These are phyloP conservation scores for Cetonia aurata DNA, from an alignment of 2,888 invertebrate species.

Conservation along the genomic window DNA sequence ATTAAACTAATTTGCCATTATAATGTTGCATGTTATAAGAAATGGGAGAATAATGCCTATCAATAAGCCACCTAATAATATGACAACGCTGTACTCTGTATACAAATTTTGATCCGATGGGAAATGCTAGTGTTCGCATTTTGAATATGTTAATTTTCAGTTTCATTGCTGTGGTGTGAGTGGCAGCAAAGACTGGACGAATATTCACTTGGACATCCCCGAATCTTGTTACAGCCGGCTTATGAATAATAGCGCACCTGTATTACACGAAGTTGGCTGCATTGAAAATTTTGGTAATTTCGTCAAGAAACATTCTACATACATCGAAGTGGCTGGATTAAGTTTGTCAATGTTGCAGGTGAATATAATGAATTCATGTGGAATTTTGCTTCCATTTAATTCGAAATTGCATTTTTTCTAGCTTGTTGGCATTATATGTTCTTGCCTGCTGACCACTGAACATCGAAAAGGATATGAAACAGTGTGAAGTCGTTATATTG, in stretches of 20 bases:
- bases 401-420: slow-evolving; percentile 61
- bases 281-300: slow-evolving; percentile 72
- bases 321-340: slow-evolving; percentile 84
- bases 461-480: slow-evolving; percentile 73
- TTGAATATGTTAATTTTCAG: slow-evolving; percentile 68
- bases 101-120: too few species aligned
- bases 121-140: too few species aligned
- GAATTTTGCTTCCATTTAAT: slow-evolving; percentile 5
- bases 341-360: slow-evolving; percentile 90
- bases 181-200: slow-evolving; percentile 75
- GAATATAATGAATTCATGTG: slow-evolving; percentile 49
- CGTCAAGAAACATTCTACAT: slow-evolving; percentile 77
- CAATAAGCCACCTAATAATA: too few species aligned
- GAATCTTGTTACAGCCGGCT: slow-evolving; percentile 73
- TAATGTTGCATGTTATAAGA: too few species aligned
- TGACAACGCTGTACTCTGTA: too few species aligned
- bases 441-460: slow-evolving; percentile 91
- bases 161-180: slow-evolving; percentile 80
- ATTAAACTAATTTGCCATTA: too few species aligned
- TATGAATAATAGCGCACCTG: slow-evolving; percentile 47
- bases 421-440: slow-evolving; percentile 89
- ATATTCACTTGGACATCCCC: slow-evolving; percentile 68
- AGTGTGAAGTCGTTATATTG: slow-evolving; percentile 51
- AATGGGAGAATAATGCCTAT: too few species aligned
- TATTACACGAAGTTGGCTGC: slow-evolving; percentile 74